Base-by-base conservation (phyloP, 2,113 vertebrate species). In the Tychaedon coryphoeus region DNA sequence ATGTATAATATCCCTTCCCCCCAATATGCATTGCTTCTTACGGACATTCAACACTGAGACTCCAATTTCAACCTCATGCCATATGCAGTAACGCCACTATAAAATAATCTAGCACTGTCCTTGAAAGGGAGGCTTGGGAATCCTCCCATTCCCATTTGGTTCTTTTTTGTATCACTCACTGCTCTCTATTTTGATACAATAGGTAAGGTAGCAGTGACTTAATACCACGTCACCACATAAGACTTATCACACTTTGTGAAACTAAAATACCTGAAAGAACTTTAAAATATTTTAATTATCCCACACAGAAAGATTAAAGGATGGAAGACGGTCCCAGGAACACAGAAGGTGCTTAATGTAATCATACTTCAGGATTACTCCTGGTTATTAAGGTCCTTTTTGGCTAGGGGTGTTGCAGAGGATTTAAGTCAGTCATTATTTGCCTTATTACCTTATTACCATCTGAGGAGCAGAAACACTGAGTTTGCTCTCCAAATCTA, bases 221-320 rank as follows among this genome's bases (percentile, higher is more conserved):
- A 72, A 70, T 47, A 80, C 56, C 57, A 12, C 5, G 5, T 66
- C 54, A 88, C 85, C 58, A 64, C 22, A 12, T 54, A 56, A 86
- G 69, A 74, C 60, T 74, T 73, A 92, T 24, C 28, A 47, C 34
- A 51, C 18, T 85, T 90, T 51, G 60, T 92, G 81, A 90, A 85
- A 73, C 47, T 92, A 79, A 38, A 88, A 33, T 56, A 56, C 57
- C 57, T 93, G 67, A 93, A 93, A 93, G 88, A 79, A 88, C 64
- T 79, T 86, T 42, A 79, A 88, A 95, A 90, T 87, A 79, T 73
- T 42, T 87, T 95, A 65, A 91, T 93, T 91, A 81, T 79, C 66
- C 78, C 81, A 26, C 91, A 91, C 62, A 86, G 47, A 93, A 92
- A 91, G 81, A 95, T 95, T 92, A 95, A 97, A 96, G 70, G 66